Evolutionary conservation across 2,888 invertebrate genomes (phyloP).

Genomic region (Adelphocoris suturalis): DNA sequence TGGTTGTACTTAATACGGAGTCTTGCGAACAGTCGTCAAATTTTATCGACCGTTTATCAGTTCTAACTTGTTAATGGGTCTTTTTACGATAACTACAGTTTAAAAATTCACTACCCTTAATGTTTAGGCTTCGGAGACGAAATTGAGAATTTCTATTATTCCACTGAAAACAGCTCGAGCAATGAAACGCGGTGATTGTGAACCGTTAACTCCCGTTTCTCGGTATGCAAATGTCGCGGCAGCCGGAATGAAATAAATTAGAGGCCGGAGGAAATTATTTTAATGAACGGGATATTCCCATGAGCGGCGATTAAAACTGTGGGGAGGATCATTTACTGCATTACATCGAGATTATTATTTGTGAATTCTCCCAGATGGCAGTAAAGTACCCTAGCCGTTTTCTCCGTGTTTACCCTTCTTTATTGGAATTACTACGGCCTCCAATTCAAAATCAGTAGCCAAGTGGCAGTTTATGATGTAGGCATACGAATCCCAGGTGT

Average conservation of each 20-base stretch:
- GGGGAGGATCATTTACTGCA: not conserved
- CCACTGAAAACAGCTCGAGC: too few relatives aligned
- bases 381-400: not conserved
- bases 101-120: too few relatives aligned
- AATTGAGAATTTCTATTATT: too few relatives aligned
- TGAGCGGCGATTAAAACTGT: not conserved
- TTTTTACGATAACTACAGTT: too few relatives aligned
- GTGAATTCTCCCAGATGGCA: not conserved
- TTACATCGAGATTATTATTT: not conserved
- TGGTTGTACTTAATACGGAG: too few relatives aligned
- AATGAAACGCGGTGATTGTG: not conserved
- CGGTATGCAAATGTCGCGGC: not conserved
- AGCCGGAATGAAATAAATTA: slow-evolving; percentile 25
- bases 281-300: not conserved
- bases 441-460: too few relatives aligned
- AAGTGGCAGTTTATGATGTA: too few relatives aligned
- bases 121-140: too few relatives aligned
- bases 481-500: too few relatives aligned
- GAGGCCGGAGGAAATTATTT: not conserved
- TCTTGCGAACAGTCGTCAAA: too few relatives aligned
- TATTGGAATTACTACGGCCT: not conserved
- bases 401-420: not conserved
- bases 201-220: slow-evolving; percentile 25
- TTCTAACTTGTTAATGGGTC: too few relatives aligned
- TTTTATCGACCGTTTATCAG: too few relatives aligned